These are phyloP conservation scores for Baronia brevicornis DNA, from an alignment of 2,888 invertebrate species.

Conservation along the genomic window DNA sequence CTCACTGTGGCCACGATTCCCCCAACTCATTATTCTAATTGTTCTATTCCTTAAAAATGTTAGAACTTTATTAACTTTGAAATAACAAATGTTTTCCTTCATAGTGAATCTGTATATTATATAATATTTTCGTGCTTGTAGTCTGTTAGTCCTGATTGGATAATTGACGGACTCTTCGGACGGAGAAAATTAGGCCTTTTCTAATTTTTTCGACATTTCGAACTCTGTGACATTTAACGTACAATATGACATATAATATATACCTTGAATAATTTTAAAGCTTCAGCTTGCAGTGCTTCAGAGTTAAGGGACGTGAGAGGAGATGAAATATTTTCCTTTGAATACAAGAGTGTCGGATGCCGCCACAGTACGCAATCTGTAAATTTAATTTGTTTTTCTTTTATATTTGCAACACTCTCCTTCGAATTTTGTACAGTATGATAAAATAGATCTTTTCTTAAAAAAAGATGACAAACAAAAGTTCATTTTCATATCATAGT, in stretches of 20 bases:
- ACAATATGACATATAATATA: conserved; percentile 12
- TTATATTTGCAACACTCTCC: conserved; percentile 3
- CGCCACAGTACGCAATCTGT: conserved; percentile 93
- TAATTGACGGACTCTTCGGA: no score
- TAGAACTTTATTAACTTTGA: no score
- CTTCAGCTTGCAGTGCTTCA: conserved; percentile 91
- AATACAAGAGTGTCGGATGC: conserved; percentile 92
- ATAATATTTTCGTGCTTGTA: no score
- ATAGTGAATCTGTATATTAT: no score
- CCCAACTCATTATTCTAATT: no score
- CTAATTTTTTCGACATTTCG: not conserved
- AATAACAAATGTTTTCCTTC: no score
- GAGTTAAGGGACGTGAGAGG: conserved; percentile 94
- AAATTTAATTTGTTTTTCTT: conserved; percentile 21
- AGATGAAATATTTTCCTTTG: conserved; percentile 92
- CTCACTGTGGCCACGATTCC: no score
- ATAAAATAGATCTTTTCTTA: no score
- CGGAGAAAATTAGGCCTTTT: not conserved
- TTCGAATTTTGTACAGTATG: no score
- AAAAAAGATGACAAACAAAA: conserved; percentile 4
- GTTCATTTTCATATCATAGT: no score
- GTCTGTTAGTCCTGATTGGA: no score
- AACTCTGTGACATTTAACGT: not conserved
- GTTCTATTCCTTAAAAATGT: no score
- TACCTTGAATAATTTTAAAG: conserved; percentile 95